Base-by-base conservation (phyloP, 2,888 invertebrate genomes). In the Ellobium chinense region DNA sequence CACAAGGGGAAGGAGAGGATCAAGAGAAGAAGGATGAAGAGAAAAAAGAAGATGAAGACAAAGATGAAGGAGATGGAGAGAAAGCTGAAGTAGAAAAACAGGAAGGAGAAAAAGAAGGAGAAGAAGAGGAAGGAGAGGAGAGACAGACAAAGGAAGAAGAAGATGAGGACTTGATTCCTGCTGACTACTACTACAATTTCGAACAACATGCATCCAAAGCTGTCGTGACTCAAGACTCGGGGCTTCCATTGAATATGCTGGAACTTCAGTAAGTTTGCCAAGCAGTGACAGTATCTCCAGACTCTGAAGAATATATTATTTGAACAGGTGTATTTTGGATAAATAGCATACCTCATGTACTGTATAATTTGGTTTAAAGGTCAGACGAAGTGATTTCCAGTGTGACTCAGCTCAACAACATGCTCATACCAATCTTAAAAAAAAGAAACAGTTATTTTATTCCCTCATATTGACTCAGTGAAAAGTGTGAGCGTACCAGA, bases 141-240 rank as follows among this genome's bases (percentile, higher is more conserved):
- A 56, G 9, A 36, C 76, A 37, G 36, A 37, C 63, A 62, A 54
- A 80, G 18, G 62, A 79, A 29, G 74, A 73, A 12, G 70, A 78
- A 9, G 83, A 83, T 3, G 79, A 73, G 29, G 31, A 72, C 29
- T 56, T 81, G 68, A 92, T 92, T 63, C 90, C 92, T 9, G 90
- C 87, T 39, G 90, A 92, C 78, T 92, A 91, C 84, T 92, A 85
- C 85, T 92, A 93, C 80, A 88, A 91, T 36, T 87, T 85, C 78
- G 89, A 91, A 7, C 88, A 91, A 7, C 86, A 89, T 69, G 83
- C 88, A 21, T 92, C 91, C 21, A 84, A 83, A 60, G 89, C 93
- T 7, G 62, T 80, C 5, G 85, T 92, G 14, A 87, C 91, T 4
- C 88, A 88, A 60, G 90, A 91, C 0, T 92, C 92, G 5, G 91